These are phyloP conservation scores for Scleropages formosus DNA, from an alignment of 2,797 vertebrate genomes.

Conservation along the genomic window DNA sequence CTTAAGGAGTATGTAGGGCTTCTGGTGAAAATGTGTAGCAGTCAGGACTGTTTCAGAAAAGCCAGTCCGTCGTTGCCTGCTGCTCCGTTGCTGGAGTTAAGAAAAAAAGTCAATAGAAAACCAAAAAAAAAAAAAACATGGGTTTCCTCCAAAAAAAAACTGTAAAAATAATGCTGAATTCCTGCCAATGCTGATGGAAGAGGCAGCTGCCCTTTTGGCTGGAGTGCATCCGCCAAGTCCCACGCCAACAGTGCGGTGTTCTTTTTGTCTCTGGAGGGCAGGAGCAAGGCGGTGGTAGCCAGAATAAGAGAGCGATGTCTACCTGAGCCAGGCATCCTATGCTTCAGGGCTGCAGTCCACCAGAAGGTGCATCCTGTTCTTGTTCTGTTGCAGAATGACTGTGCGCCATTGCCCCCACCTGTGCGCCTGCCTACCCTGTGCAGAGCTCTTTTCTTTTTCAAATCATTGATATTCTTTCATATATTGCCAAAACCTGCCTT, in stretches of 20 bases:
- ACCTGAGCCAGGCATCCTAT: not conserved
- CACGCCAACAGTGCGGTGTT: not conserved
- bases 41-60: too few relatives aligned
- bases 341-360: not conserved
- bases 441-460: not conserved
- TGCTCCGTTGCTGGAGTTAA: too few relatives aligned
- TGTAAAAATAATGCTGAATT: not conserved
- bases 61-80: too few relatives aligned
- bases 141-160: too few relatives aligned
- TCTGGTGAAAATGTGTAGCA: too few relatives aligned
- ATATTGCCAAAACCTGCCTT: not conserved
- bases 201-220: too few relatives aligned
- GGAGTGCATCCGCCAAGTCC: too few relatives aligned
- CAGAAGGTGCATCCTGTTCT: too few relatives aligned
- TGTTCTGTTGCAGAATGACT: too few relatives aligned
- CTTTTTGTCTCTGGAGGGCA: conserved; percentile 11
- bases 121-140: too few relatives aligned
- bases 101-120: too few relatives aligned
- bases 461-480: not conserved
- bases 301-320: not conserved
- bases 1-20: too few relatives aligned
- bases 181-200: not conserved
- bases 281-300: not conserved
- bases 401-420: not conserved
- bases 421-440: not conserved